phyloP scores from a whole-genome alignment of 2,888 invertebrate species.

The Pemphredon lugubris region DNA sequence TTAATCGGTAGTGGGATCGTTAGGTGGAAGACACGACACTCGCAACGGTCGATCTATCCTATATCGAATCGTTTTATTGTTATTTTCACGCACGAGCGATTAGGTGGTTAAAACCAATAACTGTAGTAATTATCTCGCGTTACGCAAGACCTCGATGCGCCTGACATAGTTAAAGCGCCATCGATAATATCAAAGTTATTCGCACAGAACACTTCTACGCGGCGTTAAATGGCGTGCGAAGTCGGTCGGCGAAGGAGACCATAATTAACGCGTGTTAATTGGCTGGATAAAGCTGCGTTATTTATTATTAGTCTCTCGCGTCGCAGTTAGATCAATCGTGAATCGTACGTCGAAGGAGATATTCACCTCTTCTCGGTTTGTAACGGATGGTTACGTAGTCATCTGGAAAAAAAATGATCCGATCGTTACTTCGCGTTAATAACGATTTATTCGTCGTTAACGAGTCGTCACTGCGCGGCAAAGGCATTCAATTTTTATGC shows the following conservation, averaged over 20 bases:
- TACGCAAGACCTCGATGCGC: constrained; percentile 21
- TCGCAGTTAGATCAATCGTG: constrained; percentile 31
- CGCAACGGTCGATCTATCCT: constrained; percentile 1
- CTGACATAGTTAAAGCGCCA: constrained; percentile 3
- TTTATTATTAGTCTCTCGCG: constrained; percentile 47
- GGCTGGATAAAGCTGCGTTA: constrained; percentile 25
- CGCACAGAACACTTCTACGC: constrained; percentile 8
- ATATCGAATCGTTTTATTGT: constrained; percentile 50
- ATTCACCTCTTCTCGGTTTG: constrained; percentile 94
- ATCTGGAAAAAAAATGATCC: constrained; percentile 86
- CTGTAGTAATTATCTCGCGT: constrained; percentile 20
- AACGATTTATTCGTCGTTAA: not conserved
- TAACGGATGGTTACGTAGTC: constrained; percentile 96
- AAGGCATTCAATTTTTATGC: no score
- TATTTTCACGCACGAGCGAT: constrained; percentile 49
- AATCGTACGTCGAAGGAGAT: constrained; percentile 73
- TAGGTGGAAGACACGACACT: constrained; percentile 30
- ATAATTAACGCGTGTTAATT: constrained; percentile 32
- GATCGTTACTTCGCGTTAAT: constrained; percentile 18
- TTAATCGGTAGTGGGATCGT: constrained; percentile 41
- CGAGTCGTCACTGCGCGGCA: not conserved
- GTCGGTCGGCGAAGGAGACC: constrained; percentile 32
- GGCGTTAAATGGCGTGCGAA: constrained; percentile 2
- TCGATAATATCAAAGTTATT: constrained; percentile 13
- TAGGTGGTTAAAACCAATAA: constrained; percentile 49